Evolutionary conservation across 2,113 vertebrate species (phyloP), one percentile per base, ranked within the genome.

Genomic region (Ctenomys sociabilis): DNA sequence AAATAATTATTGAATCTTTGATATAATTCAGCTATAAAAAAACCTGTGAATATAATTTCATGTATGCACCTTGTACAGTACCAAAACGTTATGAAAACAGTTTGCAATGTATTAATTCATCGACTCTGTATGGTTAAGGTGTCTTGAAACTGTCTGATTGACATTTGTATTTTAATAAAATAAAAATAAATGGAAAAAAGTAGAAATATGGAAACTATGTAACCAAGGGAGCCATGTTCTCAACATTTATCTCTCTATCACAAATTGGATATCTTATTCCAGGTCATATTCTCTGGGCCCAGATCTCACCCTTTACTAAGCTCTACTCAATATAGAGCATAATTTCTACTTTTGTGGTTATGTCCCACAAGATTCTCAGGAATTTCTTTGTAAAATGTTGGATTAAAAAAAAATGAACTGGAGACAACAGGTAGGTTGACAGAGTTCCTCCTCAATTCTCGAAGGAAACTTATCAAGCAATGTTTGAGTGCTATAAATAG

Each of bases 201-300:
- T 52, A 98, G 98, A 94, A 99, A 98, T 93, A 99, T 99, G 99
- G 99, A 99, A 98, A 99, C 99, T 92, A 99, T 99, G 96, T 99
- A 98, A 95, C 98, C 98, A 61, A 98, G 97, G 96, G 98, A 99
- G 93, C 98, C 99, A 75, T 98, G 98, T 96, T 99, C 99, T 90
- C 98, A 98, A 32, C 99, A 99, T 98, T 99, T 99, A 97, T 99
- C 99, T 49, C 99, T 99, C 75, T 99, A 99, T 97, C 99, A 99
- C n/a, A 99, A 99, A 97, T 96, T 99, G 91, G 99, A 99, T 98
- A 99, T 49, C 99, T 98, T 99, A 59, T 99, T 99, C 97, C 99
- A 99, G 98, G 99, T 99, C 68, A 99, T 99, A 99, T 99, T 99
- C 99, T 99, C 99, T 95, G 99, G 98, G 98, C 98, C 0, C 95